Evolutionary conservation across 2,113 vertebrate species (phyloP).

Genomic region (Thalassarche chlororhynchos): DNA sequence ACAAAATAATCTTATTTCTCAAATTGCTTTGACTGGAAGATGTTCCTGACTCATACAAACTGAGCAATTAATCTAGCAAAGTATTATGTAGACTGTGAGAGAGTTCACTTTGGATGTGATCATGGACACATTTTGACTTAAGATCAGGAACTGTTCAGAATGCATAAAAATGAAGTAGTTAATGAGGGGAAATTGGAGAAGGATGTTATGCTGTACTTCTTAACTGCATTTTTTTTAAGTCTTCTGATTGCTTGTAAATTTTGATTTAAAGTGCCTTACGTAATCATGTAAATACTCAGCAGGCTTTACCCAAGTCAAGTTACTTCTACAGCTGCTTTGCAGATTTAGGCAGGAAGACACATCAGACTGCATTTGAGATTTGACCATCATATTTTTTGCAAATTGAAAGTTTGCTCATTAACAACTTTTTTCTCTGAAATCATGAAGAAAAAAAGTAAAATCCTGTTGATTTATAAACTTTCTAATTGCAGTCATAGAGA

Average conservation of each 20-base stretch:
- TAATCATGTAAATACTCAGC: slow-evolving; percentile 58
- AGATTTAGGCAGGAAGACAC: slow-evolving; percentile 12
- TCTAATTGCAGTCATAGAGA: neutral
- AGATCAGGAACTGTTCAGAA: slow-evolving; percentile 55
- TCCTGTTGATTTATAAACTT: neutral
- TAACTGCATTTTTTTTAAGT: slow-evolving; percentile 42
- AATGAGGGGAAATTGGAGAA: slow-evolving; percentile 49
- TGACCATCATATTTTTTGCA: neutral
- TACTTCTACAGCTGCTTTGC: slow-evolving; percentile 32
- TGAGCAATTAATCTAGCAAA: slow-evolving; percentile 32
- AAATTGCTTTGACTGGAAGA: slow-evolving; percentile 41
- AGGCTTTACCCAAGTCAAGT: slow-evolving; percentile 12
- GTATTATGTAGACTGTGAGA: slow-evolving; percentile 20
- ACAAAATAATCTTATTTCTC: slow-evolving; percentile 23
- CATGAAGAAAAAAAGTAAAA: neutral
- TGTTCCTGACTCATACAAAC: slow-evolving; percentile 22
- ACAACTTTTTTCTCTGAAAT: neutral
- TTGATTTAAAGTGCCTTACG: slow-evolving; percentile 60
- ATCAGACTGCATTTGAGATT: neutral
- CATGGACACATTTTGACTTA: slow-evolving; percentile 54
- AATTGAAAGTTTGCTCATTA: neutral
- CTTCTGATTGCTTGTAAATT: slow-evolving; percentile 68
- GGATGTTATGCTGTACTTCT: slow-evolving; percentile 56
- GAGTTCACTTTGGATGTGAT: slow-evolving; percentile 53
- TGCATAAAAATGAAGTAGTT: slow-evolving; percentile 37